Conservation (phyloP, 2,797 vertebrate genomes). For the Mormyrops boulengeri region DNA sequence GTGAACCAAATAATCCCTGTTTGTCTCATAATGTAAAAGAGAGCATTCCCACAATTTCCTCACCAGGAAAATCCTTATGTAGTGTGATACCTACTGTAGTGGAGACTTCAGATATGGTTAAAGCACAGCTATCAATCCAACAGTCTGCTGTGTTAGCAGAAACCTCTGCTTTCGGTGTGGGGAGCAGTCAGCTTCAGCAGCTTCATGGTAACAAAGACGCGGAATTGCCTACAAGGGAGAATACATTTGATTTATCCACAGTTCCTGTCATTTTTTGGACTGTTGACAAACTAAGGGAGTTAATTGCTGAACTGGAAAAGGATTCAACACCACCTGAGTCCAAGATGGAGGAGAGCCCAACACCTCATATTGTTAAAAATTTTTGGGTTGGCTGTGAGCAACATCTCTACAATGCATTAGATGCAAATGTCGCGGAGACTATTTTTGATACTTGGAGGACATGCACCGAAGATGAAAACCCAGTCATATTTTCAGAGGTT, state of each 20-base stretch:
- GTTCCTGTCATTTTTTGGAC: slow-evolving; percentile 23
- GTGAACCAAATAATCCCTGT: neutral
- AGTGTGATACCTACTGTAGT: neutral
- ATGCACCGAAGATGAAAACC: slow-evolving; percentile 19
- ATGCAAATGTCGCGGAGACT: slow-evolving; percentile 27
- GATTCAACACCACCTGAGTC: slow-evolving; percentile 2
- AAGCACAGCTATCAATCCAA: neutral
- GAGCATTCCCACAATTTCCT: neutral
- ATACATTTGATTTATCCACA: slow-evolving; percentile 1
- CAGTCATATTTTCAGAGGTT: neutral
- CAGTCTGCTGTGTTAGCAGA: neutral
- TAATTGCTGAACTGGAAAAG: slow-evolving; percentile 24
- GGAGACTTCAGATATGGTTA: neutral
- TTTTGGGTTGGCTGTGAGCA: slow-evolving; percentile 23
- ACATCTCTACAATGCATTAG: slow-evolving; percentile 33
- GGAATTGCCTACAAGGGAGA: neutral
- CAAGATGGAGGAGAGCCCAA: slow-evolving; percentile 8
- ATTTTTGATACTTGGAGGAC: neutral
- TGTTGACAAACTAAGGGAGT: slow-evolving; percentile 23
- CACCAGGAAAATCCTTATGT: neutral
- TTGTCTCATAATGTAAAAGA: neutral
- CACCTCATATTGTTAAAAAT: slow-evolving; percentile 22
- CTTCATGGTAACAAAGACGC: neutral
- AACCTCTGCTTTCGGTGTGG: neutral
- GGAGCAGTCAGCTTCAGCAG: neutral